Base-by-base conservation (phyloP, 2,888 invertebrate species). In the Ophion ellenae region DNA sequence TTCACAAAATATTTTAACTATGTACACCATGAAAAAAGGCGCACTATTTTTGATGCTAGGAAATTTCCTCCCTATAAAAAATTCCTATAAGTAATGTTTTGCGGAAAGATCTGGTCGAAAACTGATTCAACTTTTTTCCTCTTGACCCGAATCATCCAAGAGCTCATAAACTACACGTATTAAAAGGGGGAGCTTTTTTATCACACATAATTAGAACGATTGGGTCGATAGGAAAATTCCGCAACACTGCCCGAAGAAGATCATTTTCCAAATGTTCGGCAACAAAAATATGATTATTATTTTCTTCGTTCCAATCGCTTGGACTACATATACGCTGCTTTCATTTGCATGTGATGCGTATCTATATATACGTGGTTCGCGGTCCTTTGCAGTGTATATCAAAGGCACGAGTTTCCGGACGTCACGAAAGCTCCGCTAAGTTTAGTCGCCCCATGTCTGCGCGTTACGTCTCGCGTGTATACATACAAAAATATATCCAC, bases 371-470 rank as follows among this genome's bases (percentile, higher is more conserved):
- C 24, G 75, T 69, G 66, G 80, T 36, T 36, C 20, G 10, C 11
- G n/a, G 24, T 24, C 17, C 28, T 6, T 10, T 10, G 24, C n/a
- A 20, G 20, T n/a, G 45, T 11, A 20, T 36, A 36, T 57, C 20
- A 64, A 24, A 79, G 57, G 70, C 70, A 70, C 82, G 71, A 82
- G 61, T 75, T 28, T 82, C 67, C 81, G 59, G 36, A 66, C 85
- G 82, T 82, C 70, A 64, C 79, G 82, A 85, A 80, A 85, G 75
- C 75, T 61, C 36, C 64, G 81, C 85, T 80, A 85, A 85, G 71
- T 79, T 85, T 85, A 85, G 85, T 63, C 47, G 53, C 75, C 7
- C 11, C 71, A 28, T 63, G 47, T 59, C 57, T n/a, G 47, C 36
- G 70, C 71, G 70, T 81, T 74, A 67, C 74, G 73, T 59, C 32